Conservation (phyloP, 2,797 vertebrate species). For the Lacerta viridis region DNA sequence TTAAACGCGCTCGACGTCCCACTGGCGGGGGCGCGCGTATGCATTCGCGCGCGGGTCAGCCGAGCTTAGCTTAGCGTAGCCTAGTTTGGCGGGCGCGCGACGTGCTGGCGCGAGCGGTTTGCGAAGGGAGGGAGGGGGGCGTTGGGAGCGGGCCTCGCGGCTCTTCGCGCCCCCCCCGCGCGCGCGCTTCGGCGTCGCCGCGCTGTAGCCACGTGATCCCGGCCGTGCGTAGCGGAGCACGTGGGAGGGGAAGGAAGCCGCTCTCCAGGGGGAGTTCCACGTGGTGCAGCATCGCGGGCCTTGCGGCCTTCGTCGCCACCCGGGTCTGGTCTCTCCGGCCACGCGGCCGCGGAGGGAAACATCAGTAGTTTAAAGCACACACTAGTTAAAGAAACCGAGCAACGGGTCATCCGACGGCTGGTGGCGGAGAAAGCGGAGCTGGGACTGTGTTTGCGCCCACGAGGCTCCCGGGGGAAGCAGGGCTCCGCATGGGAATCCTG, state of each 20-base stretch:
- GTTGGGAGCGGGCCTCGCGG: fast-evolving
- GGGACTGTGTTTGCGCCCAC: no score
- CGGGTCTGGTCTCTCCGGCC: no score
- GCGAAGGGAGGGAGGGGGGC: neutral
- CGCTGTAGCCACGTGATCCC: neutral
- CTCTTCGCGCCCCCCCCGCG: fast-evolving
- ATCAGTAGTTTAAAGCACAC: no score
- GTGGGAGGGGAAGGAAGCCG: slow-evolving; percentile 36
- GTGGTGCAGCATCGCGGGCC: neutral
- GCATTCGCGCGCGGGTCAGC: neutral
- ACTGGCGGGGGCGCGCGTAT: neutral
- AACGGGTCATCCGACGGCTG: no score
- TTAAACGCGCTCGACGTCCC: neutral
- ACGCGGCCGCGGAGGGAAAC: no score
- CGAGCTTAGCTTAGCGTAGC: slow-evolving; percentile 16
- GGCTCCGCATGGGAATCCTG: no score
- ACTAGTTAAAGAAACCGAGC: no score
- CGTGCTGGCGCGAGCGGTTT: neutral
- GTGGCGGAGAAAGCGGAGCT: no score
- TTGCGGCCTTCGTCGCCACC: no score
- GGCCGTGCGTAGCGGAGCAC: slow-evolving; percentile 35
- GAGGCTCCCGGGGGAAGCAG: no score
- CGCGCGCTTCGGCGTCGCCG: neutral
- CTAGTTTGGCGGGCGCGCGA: slow-evolving; percentile 42
- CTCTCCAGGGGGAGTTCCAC: neutral